Evolutionary conservation across 2,888 invertebrate species (phyloP).

Genomic region (Patella depressa): DNA sequence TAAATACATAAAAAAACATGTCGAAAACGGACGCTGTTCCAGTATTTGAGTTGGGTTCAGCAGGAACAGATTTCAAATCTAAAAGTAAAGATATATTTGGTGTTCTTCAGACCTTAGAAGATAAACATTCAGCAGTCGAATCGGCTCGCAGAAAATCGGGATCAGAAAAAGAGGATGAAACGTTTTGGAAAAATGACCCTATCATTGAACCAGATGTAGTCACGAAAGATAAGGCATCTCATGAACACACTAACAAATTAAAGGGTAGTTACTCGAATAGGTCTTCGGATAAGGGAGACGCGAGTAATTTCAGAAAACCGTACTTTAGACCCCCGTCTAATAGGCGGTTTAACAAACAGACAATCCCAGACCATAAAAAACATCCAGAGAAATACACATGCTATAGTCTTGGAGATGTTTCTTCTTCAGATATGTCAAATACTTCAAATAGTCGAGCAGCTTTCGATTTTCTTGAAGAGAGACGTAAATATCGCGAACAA

Average conservation of each 20-base stretch:
- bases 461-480: slow-evolving; percentile 81
- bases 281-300: slow-evolving; percentile 32
- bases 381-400: slow-evolving; percentile 88
- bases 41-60: slow-evolving; percentile 22
- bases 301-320: slow-evolving; percentile 18
- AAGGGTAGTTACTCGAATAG: slow-evolving; percentile 29
- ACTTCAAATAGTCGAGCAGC: slow-evolving; percentile 84
- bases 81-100: slow-evolving; percentile 53
- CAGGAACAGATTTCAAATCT: slow-evolving; percentile 30
- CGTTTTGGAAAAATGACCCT: slow-evolving; percentile 12
- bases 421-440: slow-evolving; percentile 83
- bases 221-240: slow-evolving; percentile 25
- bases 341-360: slow-evolving; percentile 22
- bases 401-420: slow-evolving; percentile 85
- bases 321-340: slow-evolving; percentile 3
- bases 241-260: slow-evolving; percentile 14
- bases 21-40: background rate
- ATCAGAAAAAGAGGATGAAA: slow-evolving; percentile 33
- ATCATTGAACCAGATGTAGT: background rate
- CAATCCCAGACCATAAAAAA: slow-evolving; percentile 74
- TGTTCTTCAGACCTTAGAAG: slow-evolving; percentile 47
- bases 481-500: slow-evolving; percentile 58
- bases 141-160: slow-evolving; percentile 39
- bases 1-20: too few relatives aligned
- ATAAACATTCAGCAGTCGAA: slow-evolving; percentile 52